Evolutionary conservation across 1,140 invertebrate genomes (phyloP), one percentile per base, ranked within the genome.

Genomic region (Euura lappo): DNA sequence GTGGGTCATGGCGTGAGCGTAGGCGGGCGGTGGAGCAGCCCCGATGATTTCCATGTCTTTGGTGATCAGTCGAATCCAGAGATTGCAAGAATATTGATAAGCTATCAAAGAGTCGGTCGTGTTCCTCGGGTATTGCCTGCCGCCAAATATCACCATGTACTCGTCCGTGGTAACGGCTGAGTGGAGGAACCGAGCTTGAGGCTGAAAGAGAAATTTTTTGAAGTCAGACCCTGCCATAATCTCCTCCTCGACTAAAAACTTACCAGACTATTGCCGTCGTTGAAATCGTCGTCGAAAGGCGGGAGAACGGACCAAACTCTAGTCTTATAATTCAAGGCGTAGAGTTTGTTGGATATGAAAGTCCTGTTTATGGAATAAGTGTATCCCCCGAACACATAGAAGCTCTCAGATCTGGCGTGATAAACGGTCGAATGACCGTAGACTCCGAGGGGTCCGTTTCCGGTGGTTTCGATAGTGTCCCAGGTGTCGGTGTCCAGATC

Each of bases 371-470:
- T 89, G 7, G 90, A 89, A 79, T 93, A 95, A 2, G 92, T 85
- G 79, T 95, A 94, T 11, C 97, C 97, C 45, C 97, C 97, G 86
- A 95, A 98, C 0, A 98, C 88, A 81, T 97, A 99, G 65, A 99
- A 90, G 76, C 94, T 95, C 74, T 96, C 92, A 0, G 94, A 94
- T 44, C 90, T 90, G 1, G 89, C 85, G 78, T 98, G 94, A 82
- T 96, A 98, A 0, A 98, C 94, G 1, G 96, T 94, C 47, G 92
- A 94, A 84, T 99, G 97, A 0, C 97, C 97, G 83, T 95, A 98
- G 43, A 99, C 89, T 67, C 95, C 95, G 2, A 93, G 84, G 7
- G 96, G 95, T 44, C 91, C 90, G 43, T 93, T 91, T 13, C 96
- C 96, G 73, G 87, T 86, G 1, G 92, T 92, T 11, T 89, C 86